Evolutionary conservation across 2,888 invertebrate species (phyloP).

Genomic region (Chymomyza fuscimana): DNA sequence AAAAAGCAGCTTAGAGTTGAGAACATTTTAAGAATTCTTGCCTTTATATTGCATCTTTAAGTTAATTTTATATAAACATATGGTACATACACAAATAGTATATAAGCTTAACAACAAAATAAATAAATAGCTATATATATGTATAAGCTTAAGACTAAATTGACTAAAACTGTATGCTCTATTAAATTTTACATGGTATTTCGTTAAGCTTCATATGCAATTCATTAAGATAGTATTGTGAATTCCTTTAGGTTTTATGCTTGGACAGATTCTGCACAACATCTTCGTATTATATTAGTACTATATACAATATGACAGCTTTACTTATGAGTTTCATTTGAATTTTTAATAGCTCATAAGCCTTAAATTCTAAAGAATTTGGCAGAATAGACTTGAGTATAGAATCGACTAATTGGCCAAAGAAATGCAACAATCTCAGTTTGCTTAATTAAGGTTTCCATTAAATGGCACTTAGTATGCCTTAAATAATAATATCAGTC

Average conservation of each 20-base stretch:
- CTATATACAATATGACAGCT: background rate
- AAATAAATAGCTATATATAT: constrained; percentile 41
- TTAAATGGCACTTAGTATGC: constrained; percentile 31
- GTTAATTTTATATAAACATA: background rate
- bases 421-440: constrained; percentile 41
- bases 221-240: constrained; percentile 14
- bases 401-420: constrained; percentile 31
- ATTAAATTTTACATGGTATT: constrained; percentile 55
- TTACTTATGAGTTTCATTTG: background rate
- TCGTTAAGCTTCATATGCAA: constrained; percentile 31
- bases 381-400: background rate
- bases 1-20: constrained; percentile 1
- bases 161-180: constrained; percentile 66
- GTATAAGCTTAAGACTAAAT: constrained; percentile 60
- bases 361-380: background rate
- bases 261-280: constrained; percentile 43
- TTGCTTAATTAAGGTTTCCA: constrained; percentile 4
- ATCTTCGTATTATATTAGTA: background rate
- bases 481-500: constrained; percentile 58
- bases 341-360: background rate
- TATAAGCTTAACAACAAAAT: constrained; percentile 52
- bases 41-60: constrained; percentile 39
- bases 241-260: constrained; percentile 48
- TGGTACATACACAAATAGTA: constrained; percentile 25
- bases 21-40: constrained; percentile 28